These are phyloP conservation scores for Neoascia interrupta DNA, from an alignment of 2,888 invertebrate species.

Conservation along the genomic window DNA sequence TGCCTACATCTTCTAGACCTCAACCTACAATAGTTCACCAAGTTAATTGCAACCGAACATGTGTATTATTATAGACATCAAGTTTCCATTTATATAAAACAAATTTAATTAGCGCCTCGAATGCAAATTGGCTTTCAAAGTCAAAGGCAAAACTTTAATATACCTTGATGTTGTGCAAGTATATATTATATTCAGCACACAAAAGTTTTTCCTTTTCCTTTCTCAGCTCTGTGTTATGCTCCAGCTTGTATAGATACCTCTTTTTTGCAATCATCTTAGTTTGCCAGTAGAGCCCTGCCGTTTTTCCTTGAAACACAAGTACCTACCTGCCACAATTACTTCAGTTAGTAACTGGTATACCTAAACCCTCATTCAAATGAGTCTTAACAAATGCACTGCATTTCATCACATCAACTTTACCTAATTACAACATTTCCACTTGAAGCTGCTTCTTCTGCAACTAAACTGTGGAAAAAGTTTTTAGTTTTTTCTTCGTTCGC, in stretches of 20 bases:
- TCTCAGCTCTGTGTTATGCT: too few species aligned
- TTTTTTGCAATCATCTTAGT: too few species aligned
- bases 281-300: not conserved
- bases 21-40: not conserved
- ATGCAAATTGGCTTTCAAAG: constrained; percentile 37
- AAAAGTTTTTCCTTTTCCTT: too few species aligned
- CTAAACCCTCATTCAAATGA: too few species aligned
- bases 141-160: constrained; percentile 8
- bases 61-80: constrained; percentile 9
- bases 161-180: too few species aligned
- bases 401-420: constrained; percentile 48
- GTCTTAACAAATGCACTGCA: too few species aligned
- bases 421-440: constrained; percentile 46
- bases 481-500: not conserved
- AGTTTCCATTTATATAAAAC: constrained; percentile 6
- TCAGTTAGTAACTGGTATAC: constrained; percentile 39
- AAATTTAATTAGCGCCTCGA: constrained; percentile 32
- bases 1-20: not conserved
- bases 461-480: constrained; percentile 19
- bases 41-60: not conserved
- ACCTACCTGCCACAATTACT: constrained; percentile 25
- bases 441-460: not conserved
- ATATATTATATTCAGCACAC: too few species aligned
- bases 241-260: too few species aligned
- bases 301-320: constrained; percentile 3